phyloP scores from a whole-genome alignment of 2,888 invertebrate genomes.

The Lasioglossum morio region DNA sequence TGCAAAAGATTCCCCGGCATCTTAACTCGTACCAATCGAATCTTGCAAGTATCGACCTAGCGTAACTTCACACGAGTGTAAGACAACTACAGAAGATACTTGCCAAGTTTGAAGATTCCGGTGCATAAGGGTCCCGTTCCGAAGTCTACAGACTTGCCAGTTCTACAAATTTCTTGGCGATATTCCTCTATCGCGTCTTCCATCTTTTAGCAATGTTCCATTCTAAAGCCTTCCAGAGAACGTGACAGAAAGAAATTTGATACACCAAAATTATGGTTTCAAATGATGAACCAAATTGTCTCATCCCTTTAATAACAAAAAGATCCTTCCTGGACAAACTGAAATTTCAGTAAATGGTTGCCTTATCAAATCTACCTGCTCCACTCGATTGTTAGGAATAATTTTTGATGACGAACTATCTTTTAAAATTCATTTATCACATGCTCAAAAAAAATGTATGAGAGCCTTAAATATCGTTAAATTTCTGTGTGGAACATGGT shows the following conservation, averaged over 20 bases:
- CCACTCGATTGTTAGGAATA: too few species aligned
- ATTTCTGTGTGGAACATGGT: too few species aligned
- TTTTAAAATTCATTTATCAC: too few species aligned
- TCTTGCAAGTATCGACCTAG: not conserved
- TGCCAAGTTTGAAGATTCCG: not conserved
- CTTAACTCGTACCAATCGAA: not conserved
- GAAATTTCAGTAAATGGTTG: too few species aligned
- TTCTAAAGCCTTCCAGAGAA: not conserved
- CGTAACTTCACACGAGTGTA: not conserved
- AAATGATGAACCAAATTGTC: too few species aligned
- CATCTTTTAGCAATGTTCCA: not conserved
- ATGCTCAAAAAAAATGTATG: too few species aligned
- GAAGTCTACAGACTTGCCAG: not conserved
- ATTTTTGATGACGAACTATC: too few species aligned
- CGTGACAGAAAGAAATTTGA: not conserved
- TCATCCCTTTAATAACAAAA: too few species aligned
- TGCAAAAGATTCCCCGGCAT: not conserved
- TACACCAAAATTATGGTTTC: not conserved
- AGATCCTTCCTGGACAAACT: too few species aligned
- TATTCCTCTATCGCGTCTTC: not conserved
- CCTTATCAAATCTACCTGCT: too few species aligned
- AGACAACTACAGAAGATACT: not conserved
- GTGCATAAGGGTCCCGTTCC: not conserved
- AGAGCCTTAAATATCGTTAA: too few species aligned
- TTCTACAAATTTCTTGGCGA: not conserved